Percentiles rank a stretch among this genome's conserved stretches.
phyloP scores from a whole-genome alignment of 2,888 invertebrate species.

The Actias luna region DNA sequence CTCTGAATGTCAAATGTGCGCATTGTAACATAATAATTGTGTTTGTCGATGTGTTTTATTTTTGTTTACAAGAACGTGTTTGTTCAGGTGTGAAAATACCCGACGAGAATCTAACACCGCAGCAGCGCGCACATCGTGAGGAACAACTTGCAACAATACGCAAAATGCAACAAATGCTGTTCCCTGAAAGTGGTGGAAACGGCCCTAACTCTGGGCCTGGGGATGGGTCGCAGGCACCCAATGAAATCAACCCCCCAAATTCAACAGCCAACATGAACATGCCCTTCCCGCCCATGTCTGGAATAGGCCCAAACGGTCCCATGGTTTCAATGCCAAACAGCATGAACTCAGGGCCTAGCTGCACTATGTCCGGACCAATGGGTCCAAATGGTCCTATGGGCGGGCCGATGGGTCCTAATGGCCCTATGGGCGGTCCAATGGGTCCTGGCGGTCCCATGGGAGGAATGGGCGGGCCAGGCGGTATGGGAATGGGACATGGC shows the following conservation, averaged over 20 bases:
- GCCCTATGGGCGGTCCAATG: slow-evolving; percentile 61
- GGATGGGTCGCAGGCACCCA: slow-evolving; percentile 58
- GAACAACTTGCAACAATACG: slow-evolving; percentile 94
- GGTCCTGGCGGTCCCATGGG: slow-evolving; percentile 70
- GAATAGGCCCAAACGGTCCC: slow-evolving; percentile 66
- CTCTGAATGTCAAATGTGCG: background rate
- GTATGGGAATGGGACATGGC: slow-evolving; percentile 46
- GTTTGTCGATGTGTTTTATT: background rate
- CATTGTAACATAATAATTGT: background rate
- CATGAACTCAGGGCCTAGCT: slow-evolving; percentile 72
- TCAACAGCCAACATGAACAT: slow-evolving; percentile 68
- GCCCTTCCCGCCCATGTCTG: slow-evolving; percentile 68
- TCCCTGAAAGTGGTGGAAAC: slow-evolving; percentile 86
- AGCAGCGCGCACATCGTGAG: slow-evolving; percentile 96
- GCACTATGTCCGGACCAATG: slow-evolving; percentile 74
- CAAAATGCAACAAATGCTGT: slow-evolving; percentile 96
- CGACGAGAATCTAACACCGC: slow-evolving; percentile 97
- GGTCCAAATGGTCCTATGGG: slow-evolving; percentile 61
- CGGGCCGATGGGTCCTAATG: slow-evolving; percentile 52
- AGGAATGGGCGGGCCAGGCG: slow-evolving; percentile 50
- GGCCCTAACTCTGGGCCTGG: slow-evolving; percentile 56
- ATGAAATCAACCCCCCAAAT: slow-evolving; percentile 67
- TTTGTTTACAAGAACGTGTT: slow-evolving; percentile 13
- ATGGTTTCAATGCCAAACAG: slow-evolving; percentile 74
- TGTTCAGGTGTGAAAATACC: slow-evolving; percentile 91